These are phyloP conservation scores for Aplochiton taeniatus DNA, from an alignment of 2,797 vertebrate genomes.

Conservation along the genomic window DNA sequence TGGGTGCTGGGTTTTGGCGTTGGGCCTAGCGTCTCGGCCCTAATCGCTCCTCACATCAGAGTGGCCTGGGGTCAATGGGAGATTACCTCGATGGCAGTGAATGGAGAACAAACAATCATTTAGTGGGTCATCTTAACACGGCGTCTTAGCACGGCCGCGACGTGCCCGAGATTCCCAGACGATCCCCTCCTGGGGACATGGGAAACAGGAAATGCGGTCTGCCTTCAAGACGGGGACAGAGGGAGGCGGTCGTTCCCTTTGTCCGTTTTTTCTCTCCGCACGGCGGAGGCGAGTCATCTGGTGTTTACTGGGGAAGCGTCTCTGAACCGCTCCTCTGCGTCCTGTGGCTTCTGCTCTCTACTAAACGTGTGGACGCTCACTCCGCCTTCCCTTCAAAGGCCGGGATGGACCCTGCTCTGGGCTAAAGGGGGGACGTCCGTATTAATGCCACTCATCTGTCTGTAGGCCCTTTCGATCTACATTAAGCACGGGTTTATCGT, in stretches of 20 bases:
- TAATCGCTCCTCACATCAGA: constrained; percentile 18
- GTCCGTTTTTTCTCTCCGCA: constrained; percentile 51
- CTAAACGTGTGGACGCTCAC: constrained; percentile 47
- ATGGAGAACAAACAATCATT: constrained; percentile 34
- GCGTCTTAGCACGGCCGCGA: constrained; percentile 11
- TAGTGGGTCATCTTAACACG: constrained; percentile 17
- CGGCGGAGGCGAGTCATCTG: constrained; percentile 27
- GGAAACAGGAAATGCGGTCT: constrained; percentile 69
- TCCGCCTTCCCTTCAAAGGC: constrained; percentile 28
- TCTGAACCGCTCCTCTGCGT: constrained; percentile 29
- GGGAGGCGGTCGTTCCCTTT: constrained; percentile 34
- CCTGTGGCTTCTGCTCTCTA: constrained; percentile 19
- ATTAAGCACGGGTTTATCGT: neutral
- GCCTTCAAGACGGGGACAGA: constrained; percentile 16
- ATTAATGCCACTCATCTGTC: constrained; percentile 16
- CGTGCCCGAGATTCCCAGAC: constrained; percentile 51
- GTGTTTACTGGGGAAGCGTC: constrained; percentile 20
- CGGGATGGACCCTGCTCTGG: neutral
- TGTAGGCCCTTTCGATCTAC: neutral
- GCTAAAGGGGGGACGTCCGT: constrained; percentile 10
- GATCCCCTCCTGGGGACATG: constrained; percentile 42
- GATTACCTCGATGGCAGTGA: constrained; percentile 35
- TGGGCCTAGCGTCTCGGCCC: constrained; percentile 15
- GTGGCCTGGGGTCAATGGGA: constrained; percentile 22
- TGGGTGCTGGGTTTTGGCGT: constrained; percentile 32